Evolutionary conservation across 2,888 invertebrate species (phyloP), one percentile per base, ranked within the genome.

Genomic region (Apoderus coryli): DNA sequence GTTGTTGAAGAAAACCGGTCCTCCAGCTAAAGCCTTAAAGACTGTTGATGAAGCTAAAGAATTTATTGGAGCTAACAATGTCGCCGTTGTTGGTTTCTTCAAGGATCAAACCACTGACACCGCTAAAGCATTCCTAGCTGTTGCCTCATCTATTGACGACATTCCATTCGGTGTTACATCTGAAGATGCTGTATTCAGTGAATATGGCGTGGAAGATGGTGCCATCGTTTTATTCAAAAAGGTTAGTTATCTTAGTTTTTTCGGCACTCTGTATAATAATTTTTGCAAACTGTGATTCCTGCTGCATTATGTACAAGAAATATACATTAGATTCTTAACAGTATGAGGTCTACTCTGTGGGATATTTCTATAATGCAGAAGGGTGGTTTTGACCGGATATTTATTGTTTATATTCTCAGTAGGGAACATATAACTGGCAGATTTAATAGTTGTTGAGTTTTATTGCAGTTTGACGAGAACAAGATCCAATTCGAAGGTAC

Each of bases 1-100:
- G 98, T 60, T 98, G 38, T 70, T 74, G 57, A 96, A 96, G 69
- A 98, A 96, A 70, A 89, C 90, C 51, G 96, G 96, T 31, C 93
- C 96, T 29, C 77, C 90, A 36, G 93, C 92, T n/a, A 69, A 73
- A 45, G 73, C 76, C 39, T 60, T 98, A 22, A 57, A 67, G 16
- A 68, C 76, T 4, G 76, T 77, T 3, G 88, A 85, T 32, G 84
- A 80, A 41, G 78, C 81, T 33, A 85, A 88, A 56, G 69, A 75
- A 40, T 76, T 95, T 51, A 72, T 82, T 33, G 84, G 79, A 22
- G 74, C 71, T 14, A 73, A 74, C 46, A 70, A 80, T 44, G 88
- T 96, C 36, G 79, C 74, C 41, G 66, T 93, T 42, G 63, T 96
- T 53, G 93, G 90, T 58, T 90, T 84, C 76, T 90, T 90, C 67